Base-by-base conservation (phyloP, 2,888 invertebrate species). In the Amphipoea lucens region DNA sequence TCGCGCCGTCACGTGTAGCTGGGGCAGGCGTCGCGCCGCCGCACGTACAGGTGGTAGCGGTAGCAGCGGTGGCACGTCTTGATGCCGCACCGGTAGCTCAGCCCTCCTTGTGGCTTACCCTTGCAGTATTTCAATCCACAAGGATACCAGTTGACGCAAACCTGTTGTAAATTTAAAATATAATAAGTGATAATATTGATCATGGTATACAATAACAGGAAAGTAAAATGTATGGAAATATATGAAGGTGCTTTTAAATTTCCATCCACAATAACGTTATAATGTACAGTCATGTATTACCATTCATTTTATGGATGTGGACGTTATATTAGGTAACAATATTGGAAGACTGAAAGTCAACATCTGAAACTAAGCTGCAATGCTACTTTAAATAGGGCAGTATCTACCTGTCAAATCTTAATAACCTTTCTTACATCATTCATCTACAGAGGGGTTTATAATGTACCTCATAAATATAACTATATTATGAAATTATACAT, bases 41-140 rank as follows among this genome's bases (percentile, higher is more conserved):
- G 97, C 83, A 98, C 98, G 94, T 98, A 98, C 96, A 98, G 99
- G 89, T 98, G 98, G 96, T 99, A 99, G 88, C 98, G 97, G 94
- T 98, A 98, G 95, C 99, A 99, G 94, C 98, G 98, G 91, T 98
- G 98, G 95, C 99, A 99, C 0, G 99, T 99, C 96, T 99, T 99
- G 93, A 99, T 99, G 86, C 99, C 99, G 94, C 99, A 99, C 75
- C 99, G 97, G 96, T 99, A 99, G 97, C 97, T 97, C 96, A 98
- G 93, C 17, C 97, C 95, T 20, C 97, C 97, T 87, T 97, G 97
- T 68, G 98, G 97, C 94, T 98, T 98, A 68, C 98, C 98, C 91
- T 99, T 98, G 96, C 99, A 99, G 96, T 99, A 99, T 93, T 99
- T 99, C 67, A 99, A 97, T 42, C 99, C 99, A 94, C 99, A 99